phyloP scores from a whole-genome alignment of 1,140 invertebrate genomes.

The Brachionus calyciflorus region DNA sequence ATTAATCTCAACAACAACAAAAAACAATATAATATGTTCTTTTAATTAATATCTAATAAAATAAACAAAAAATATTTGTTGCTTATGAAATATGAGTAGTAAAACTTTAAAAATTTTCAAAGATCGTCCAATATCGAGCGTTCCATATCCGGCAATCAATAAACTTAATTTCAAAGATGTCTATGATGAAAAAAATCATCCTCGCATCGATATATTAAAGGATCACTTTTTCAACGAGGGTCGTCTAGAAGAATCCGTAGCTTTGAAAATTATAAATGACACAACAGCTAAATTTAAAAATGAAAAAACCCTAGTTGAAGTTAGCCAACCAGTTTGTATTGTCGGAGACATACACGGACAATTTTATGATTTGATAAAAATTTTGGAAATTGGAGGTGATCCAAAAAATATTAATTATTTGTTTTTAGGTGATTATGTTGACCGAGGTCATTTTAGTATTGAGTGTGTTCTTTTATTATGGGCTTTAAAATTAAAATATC shows the following conservation, averaged over 20 bases:
- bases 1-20: no score
- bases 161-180: neutral
- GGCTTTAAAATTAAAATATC: constrained; percentile 62
- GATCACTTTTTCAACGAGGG: constrained; percentile 38
- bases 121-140: neutral
- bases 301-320: constrained; percentile 66
- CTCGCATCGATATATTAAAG: constrained; percentile 2
- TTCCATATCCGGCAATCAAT: constrained; percentile 20
- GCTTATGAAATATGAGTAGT: neutral
- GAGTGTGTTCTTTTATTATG: constrained; percentile 33
- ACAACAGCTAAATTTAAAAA: constrained; percentile 63
- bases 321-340: constrained; percentile 66
- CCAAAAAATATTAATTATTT: constrained; percentile 50
- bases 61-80: neutral
- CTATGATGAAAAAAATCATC: constrained; percentile 3
- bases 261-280: constrained; percentile 16
- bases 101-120: neutral
- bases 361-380: constrained; percentile 64
- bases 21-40: no score
- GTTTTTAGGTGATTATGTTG: neutral
- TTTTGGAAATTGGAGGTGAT: constrained; percentile 61
- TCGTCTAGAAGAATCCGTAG: constrained; percentile 15
- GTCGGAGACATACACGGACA: constrained; percentile 67
- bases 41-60: no score
- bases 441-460: constrained; percentile 52